Base-by-base conservation (phyloP, 2,113 vertebrate genomes). In the Panthera tigris region DNA sequence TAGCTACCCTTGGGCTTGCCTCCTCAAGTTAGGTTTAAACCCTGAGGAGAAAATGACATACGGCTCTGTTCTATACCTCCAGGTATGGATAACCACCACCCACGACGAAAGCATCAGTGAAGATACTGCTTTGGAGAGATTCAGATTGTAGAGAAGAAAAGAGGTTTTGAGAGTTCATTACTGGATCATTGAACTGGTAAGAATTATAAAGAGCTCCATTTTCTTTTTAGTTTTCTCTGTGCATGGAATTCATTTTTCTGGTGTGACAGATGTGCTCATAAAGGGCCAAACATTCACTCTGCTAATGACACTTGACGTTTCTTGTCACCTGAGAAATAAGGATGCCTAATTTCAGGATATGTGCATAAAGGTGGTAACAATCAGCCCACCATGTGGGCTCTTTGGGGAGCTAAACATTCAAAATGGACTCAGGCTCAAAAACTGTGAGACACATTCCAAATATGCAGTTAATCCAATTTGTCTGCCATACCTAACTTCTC, bases 61-160 rank as follows among this genome's bases (percentile, higher is more conserved):
- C 16, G 87, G 39, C 76, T 91, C 36, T 89, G 23, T 63, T 97
- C 27, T 66, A 0, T 69, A 31, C 29, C 45, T 69, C 29, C 61
- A 61, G 95, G 65, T 36, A 39, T 36, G 48, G 87, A 88, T 61
- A 90, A 76, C 14, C 7, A 66, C 63, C 12, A 2, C 65, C 74
- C 0, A 31, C 15, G n/a, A 50, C 10, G 13, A 78, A 57, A 78
- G 63, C 45, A 10, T 81, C 63, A 18, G 39, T n/a, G 50, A 36
- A 89, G 36, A 14, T 6, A 4, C 14, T 36, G 73, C 52, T 83
- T 82, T 33, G 61, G 61, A 81, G 19, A 36, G 39, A 82, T 90
- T 97, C 39, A 29, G 95, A 41, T 14, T 79, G 84, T 91, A 91
- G 78, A 94, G 73, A 95, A 82, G 48, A 89, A 86, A 81, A 74